These are phyloP conservation scores for Chaenocephalus aceratus DNA, from an alignment of 2,113 vertebrate genomes.

Conservation along the genomic window DNA sequence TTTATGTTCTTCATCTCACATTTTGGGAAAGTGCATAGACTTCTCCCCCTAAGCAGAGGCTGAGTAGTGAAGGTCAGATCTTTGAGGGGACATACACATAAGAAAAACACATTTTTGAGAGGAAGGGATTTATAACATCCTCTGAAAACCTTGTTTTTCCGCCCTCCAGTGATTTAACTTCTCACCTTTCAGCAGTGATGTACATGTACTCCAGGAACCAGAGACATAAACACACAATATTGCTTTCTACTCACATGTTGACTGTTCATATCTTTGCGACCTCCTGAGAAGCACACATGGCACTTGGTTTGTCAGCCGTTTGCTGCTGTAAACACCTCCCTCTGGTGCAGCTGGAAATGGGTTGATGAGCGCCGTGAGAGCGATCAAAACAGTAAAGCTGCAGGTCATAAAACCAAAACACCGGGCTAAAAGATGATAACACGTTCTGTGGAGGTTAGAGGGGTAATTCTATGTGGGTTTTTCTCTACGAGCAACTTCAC, in stretches of 20 bases:
- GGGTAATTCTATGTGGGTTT: background rate
- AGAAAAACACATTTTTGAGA: no score
- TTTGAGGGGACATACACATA: no score
- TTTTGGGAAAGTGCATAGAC: no score
- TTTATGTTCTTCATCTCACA: no score
- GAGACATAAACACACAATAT: background rate
- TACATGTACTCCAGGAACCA: background rate
- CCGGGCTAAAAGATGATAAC: background rate
- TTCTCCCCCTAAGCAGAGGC: no score
- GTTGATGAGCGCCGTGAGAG: background rate
- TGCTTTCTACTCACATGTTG: background rate
- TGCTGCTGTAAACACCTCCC: background rate
- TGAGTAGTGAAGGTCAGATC: no score
- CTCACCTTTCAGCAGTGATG: background rate
- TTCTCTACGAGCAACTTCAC: background rate
- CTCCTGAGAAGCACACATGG: background rate
- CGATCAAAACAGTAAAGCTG: no score
- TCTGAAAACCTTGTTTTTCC: background rate
- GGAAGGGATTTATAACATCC: background rate
- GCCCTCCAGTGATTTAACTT: background rate
- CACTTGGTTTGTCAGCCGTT: background rate
- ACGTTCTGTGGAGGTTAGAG: background rate
- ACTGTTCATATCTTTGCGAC: background rate
- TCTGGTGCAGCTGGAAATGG: background rate
- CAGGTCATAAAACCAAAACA: background rate